Base-by-base conservation (phyloP, 2,888 invertebrate species). In the Scaptomyza cyrtandrae region DNA sequence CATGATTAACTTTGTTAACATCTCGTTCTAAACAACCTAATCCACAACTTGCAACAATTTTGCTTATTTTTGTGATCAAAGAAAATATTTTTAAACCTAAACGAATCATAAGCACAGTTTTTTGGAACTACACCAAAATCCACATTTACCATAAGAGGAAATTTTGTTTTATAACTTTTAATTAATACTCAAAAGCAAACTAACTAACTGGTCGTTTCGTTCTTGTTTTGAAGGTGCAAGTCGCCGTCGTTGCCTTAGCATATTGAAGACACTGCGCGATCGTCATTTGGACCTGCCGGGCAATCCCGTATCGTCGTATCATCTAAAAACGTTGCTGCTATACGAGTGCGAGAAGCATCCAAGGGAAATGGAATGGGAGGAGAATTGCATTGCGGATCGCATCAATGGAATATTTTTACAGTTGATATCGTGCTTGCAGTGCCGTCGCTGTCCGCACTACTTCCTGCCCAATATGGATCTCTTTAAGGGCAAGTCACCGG, bases 271-370 rank as follows among this genome's bases (percentile, higher is more conserved):
- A 4, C 94, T 98, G 71, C 93, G 98, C 19, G 98, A 99, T 92
- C 94, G 98, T 54, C 98, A 98, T 90, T 93, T 98, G 78, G 98
- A 98, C 91, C 90, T 97, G 88, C 95, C 97, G 58, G 96, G 97
- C 0, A 97, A 97, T 90, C 98, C 98, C 0, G 97, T 98, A 65
- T 96, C 97, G 19, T 96, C 96, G 88, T 98, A 98, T 91, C 97
- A 98, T 93, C 95, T 96, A 94, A 96, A 96, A 93, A 98, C 98
- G 7, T 93, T 99, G 60, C 93, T 99, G 59, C 93, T 98, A 72
- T 98, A 98, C 93, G 98, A 98, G 92, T 98, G 98, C 92, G 98
- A 98, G 93, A 98, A 98, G 91, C 98, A 98, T 92, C 98, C 98
- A 1, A 93, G 97, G 65, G 98, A 98, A 91, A 94, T 96, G 88